Conservation (phyloP, 2,888 invertebrate genomes). For the Ormyrus pomaceus region DNA sequence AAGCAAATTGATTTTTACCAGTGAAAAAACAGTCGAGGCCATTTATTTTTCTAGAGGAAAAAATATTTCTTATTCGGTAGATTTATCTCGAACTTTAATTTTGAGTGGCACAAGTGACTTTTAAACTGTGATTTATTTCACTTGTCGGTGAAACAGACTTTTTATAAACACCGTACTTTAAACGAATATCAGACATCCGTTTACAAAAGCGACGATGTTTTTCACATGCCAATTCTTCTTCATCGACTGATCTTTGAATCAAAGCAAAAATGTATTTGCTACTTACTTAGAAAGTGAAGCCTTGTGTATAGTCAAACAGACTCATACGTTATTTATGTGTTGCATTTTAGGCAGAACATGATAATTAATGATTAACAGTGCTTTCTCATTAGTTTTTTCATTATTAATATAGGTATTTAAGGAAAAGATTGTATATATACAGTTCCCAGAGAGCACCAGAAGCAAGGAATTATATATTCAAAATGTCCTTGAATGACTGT, state of each 20-base stretch:
- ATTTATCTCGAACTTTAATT: slow-evolving; percentile 36
- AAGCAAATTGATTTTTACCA: slow-evolving; percentile 4
- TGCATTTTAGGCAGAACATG: slow-evolving; percentile 36
- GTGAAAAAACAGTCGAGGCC: slow-evolving; percentile 1
- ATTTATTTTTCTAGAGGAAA: background rate
- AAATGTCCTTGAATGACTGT: slow-evolving; percentile 32
- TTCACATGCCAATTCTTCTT: slow-evolving; percentile 15
- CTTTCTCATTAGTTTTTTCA: slow-evolving; percentile 33
- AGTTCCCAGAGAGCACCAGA: slow-evolving; percentile 36
- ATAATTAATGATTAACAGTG: slow-evolving; percentile 37
- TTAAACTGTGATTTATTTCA: slow-evolving; percentile 48
- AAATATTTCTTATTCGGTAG: slow-evolving; percentile 26
- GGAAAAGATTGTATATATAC: slow-evolving; percentile 43
- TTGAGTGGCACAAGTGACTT: slow-evolving; percentile 47
- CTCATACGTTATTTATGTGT: slow-evolving; percentile 20
- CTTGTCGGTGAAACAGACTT: slow-evolving; percentile 18
- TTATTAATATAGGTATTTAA: slow-evolving; percentile 32
- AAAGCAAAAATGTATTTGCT: slow-evolving; percentile 32
- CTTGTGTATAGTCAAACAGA: slow-evolving; percentile 24
- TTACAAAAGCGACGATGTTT: slow-evolving; percentile 17
- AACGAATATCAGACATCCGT: slow-evolving; percentile 2
- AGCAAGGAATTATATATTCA: slow-evolving; percentile 30
- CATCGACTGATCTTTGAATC: background rate
- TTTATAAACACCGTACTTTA: background rate
- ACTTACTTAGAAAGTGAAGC: background rate